Base-by-base conservation (phyloP, 23 tunicate genomes). In the Corella eumyota region DNA sequence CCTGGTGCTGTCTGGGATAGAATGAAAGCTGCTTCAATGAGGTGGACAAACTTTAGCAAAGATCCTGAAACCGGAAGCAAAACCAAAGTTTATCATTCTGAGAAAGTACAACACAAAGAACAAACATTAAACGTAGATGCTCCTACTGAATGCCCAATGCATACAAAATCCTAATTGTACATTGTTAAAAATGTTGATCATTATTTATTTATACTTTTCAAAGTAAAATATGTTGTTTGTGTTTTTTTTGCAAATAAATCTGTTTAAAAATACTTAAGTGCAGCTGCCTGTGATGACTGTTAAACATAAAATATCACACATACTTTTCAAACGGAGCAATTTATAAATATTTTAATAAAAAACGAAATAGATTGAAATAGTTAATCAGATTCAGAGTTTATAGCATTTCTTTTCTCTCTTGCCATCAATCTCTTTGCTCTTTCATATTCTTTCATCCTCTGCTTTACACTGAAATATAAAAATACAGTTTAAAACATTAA, bases 91-190 rank as follows among this genome's bases (percentile, higher is more conserved):
- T 75, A 75, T 56, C 70, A 75, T 68, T 53, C 80, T 13, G 80
- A 45, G 31, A 66, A 70, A 40, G 45, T 23, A 27, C 44, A 27
- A 44, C 11, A n/a, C n/a, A n/a, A n/a, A n/a, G n/a, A n/a, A n/a
- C 48, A 15, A 44, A 13, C 15, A 13, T 11, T 44, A 44, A 13
- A 11, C 15, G 15, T 66, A 20, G 77, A 83, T 30, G 26, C 63
- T 22, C 93, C 93, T 0, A 55, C 71, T 20, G 93, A 83, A 36
- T 83, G 93, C 50, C 93, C 93, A 32, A 83, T 83, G 93, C 93
- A 83, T 64, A 61, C 93, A 11, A 68, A 80, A 59, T 72, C 52
- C 32, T 77, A 50, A 31, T 68, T 44, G 13, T 11, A 11, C 17
- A 11, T n/a, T n/a, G n/a, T n/a, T n/a, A n/a, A n/a, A n/a, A n/a